These are phyloP conservation scores for Charaxes varanes DNA, from an alignment of 1,140 invertebrate genomes.

Conservation along the genomic window DNA sequence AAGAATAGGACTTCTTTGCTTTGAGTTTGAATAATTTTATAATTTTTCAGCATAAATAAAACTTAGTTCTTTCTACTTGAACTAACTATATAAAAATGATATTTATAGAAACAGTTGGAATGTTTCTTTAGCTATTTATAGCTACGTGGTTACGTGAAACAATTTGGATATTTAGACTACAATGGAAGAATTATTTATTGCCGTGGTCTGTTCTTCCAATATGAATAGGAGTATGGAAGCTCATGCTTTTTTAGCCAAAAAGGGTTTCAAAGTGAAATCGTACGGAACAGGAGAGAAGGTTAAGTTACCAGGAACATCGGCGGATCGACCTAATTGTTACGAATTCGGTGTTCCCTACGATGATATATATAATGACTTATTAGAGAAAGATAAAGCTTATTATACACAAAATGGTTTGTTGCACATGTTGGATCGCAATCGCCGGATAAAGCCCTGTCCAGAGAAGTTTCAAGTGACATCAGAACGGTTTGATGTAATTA, in stretches of 20 bases:
- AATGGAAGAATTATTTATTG: conserved; percentile 83
- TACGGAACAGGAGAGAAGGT: conserved; percentile 99
- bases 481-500: conserved; percentile 96
- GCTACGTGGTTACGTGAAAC: too few species aligned
- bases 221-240: conserved; percentile 99
- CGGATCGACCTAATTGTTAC: conserved; percentile 97
- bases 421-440: conserved; percentile 98
- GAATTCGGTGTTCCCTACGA: conserved; percentile 98
- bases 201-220: conserved; percentile 98
- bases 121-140: too few species aligned
- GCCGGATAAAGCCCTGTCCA: conserved; percentile 94
- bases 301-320: conserved; percentile 95
- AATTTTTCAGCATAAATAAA: too few species aligned
- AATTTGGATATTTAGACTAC: too few species aligned
- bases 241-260: conserved; percentile 96
- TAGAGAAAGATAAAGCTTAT: conserved; percentile 90
- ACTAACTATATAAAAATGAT: too few species aligned
- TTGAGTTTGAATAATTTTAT: too few species aligned
- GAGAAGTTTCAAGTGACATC: conserved; percentile 94
- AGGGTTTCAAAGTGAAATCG: conserved; percentile 96
- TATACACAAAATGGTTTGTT: conserved; percentile 99
- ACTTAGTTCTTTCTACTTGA: too few species aligned
- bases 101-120: too few species aligned
- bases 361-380: conserved; percentile 96
- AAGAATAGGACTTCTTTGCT: too few species aligned